phyloP scores from a whole-genome alignment of 2,797 vertebrate species.

The Sparus aurata region DNA sequence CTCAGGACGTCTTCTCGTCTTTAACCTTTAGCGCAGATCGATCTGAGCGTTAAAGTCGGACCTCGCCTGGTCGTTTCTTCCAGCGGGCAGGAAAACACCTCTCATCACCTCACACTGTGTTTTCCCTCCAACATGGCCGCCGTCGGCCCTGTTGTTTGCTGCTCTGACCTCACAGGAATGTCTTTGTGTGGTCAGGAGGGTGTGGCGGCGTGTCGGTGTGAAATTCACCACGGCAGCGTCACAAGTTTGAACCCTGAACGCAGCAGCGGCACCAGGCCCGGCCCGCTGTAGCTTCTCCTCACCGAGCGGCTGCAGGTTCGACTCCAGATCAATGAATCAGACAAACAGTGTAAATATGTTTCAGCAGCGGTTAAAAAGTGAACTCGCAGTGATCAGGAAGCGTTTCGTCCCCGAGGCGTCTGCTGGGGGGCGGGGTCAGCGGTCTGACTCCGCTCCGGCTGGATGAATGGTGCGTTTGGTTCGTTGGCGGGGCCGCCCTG shows the following conservation, averaged over 20 bases:
- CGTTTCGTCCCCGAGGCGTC: background rate
- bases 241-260: constrained; percentile 53
- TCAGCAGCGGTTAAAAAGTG: background rate
- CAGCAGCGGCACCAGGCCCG: background rate
- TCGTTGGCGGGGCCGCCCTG: constrained; percentile 16
- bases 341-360: background rate
- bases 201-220: constrained; percentile 52
- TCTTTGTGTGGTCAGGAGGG: constrained; percentile 40
- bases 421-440: background rate
- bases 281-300: background rate
- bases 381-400: background rate
- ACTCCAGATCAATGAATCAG: background rate
- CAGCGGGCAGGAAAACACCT: background rate
- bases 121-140: constrained; percentile 29
- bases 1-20: background rate
- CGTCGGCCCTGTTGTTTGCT: background rate
- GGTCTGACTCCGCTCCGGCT: constrained; percentile 2
- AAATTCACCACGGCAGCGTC: constrained; percentile 68
- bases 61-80: background rate
- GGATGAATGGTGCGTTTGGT: constrained; percentile 63
- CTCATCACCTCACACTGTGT: background rate
- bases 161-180: constrained; percentile 64
- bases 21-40: background rate
- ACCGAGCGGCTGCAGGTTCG: background rate
- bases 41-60: background rate